phyloP scores from a whole-genome alignment of 2,113 vertebrate genomes.

The Oophaga pumilio region DNA sequence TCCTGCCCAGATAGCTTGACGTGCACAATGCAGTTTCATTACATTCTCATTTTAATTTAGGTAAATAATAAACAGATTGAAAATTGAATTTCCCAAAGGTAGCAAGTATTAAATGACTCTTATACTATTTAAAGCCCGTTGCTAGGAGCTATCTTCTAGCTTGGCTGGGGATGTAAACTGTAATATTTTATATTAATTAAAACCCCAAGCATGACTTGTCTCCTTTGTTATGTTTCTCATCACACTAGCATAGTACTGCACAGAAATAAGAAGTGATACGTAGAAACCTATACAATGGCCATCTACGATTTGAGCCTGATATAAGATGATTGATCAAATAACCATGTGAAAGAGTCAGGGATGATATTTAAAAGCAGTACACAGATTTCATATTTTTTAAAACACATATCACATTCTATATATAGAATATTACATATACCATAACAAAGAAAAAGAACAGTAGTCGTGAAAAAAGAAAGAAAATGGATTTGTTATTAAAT shows the following conservation, averaged over 20 bases:
- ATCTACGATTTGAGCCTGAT: background rate
- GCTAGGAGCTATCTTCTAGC: slow-evolving; percentile 27
- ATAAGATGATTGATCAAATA: background rate
- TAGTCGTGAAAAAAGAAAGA: too few species aligned
- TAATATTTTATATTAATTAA: slow-evolving; percentile 25
- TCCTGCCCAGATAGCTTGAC: background rate
- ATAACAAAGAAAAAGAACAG: too few species aligned
- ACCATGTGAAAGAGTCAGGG: background rate
- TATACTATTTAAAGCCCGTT: slow-evolving; percentile 27
- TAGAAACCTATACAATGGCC: background rate
- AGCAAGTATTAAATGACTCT: slow-evolving; percentile 15
- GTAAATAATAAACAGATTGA: slow-evolving; percentile 15
- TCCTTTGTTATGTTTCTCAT: background rate
- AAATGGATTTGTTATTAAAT: too few species aligned
- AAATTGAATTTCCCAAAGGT: slow-evolving; percentile 4
- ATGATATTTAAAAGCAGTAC: too few species aligned
- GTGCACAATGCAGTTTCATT: background rate
- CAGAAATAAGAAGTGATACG: background rate
- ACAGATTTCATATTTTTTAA: too few species aligned
- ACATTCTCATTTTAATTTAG: background rate
- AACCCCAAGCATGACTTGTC: background rate
- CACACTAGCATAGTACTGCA: background rate
- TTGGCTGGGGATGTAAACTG: slow-evolving; percentile 14
- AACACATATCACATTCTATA: too few species aligned
- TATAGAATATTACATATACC: too few species aligned